Evolutionary conservation across 1,140 invertebrate genomes (phyloP).

Genomic region (Penaeus japonicus): DNA sequence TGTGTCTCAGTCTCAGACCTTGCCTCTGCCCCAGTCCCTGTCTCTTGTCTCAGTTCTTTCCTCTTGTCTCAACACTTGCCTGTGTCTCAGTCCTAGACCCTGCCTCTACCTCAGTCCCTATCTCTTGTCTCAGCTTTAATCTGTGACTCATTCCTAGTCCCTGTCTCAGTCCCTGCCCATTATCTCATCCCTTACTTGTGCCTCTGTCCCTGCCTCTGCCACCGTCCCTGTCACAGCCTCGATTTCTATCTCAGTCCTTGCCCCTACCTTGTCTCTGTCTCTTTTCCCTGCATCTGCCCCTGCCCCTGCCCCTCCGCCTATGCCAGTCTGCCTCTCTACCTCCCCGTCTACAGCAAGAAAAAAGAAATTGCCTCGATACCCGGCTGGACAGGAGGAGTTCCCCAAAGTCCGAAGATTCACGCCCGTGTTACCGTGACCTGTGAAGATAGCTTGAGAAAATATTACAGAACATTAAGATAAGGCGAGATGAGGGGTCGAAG

Average conservation of each 20-base stretch:
- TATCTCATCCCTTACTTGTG: background rate
- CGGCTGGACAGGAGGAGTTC: background rate
- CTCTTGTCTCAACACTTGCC: no score
- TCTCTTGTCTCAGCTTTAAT: no score
- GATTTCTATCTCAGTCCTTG: background rate
- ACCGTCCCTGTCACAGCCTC: no score
- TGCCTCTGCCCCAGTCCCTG: no score
- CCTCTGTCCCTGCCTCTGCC: background rate
- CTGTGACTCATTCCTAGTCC: no score
- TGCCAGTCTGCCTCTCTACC: background rate
- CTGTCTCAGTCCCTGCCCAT: background rate
- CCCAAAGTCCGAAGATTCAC: background rate
- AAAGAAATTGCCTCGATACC: no score
- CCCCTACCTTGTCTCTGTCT: background rate
- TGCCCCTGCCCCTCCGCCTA: background rate
- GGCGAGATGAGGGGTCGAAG: background rate
- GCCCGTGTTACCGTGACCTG: background rate
- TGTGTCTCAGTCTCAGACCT: no score
- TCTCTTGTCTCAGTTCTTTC: no score
- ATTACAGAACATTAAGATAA: slow-evolving; percentile 6
- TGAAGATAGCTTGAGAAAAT: slow-evolving; percentile 15
- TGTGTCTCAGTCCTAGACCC: no score
- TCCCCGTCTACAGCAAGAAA: no score
- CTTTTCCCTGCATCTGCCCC: background rate
- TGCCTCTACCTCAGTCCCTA: no score